phyloP scores from a whole-genome alignment of 2,113 vertebrate species.

The Nibea albiflora region DNA sequence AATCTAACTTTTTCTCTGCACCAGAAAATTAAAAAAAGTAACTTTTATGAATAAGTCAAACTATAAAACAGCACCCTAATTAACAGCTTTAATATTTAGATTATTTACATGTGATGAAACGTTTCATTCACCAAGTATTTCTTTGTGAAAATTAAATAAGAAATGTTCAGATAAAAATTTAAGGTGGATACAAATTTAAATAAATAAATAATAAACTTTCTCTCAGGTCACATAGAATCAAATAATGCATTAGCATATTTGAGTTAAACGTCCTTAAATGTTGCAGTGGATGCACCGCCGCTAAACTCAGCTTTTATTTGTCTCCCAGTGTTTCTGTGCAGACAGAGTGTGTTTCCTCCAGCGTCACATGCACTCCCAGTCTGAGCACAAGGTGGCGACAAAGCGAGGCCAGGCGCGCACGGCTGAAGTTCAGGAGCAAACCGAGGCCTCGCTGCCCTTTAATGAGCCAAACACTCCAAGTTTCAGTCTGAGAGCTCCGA shows the following conservation, averaged over 20 bases:
- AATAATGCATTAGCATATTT: not conserved
- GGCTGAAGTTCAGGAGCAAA: conserved; percentile 5
- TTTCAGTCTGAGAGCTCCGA: not conserved
- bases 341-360: not conserved
- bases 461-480: not conserved
- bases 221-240: accelerated
- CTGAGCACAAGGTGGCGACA: conserved; percentile 83
- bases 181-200: no score
- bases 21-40: not conserved
- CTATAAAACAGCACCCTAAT: not conserved
- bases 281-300: accelerated
- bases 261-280: not conserved
- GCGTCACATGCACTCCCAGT: conserved; percentile 10
- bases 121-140: not conserved
- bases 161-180: not conserved
- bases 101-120: not conserved
- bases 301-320: not conserved
- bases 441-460: conserved; percentile 46
- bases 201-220: not conserved
- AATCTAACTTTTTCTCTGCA: not conserved
- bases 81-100: conserved; percentile 3
- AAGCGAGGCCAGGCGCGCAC: conserved; percentile 44
- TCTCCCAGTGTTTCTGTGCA: not conserved
- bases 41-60: not conserved
- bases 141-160: not conserved